Percentiles rank a stretch among this genome's conserved stretches.
Evolutionary conservation across 2,113 vertebrate species (phyloP).

Genomic region (Rhinolophus sinicus): DNA sequence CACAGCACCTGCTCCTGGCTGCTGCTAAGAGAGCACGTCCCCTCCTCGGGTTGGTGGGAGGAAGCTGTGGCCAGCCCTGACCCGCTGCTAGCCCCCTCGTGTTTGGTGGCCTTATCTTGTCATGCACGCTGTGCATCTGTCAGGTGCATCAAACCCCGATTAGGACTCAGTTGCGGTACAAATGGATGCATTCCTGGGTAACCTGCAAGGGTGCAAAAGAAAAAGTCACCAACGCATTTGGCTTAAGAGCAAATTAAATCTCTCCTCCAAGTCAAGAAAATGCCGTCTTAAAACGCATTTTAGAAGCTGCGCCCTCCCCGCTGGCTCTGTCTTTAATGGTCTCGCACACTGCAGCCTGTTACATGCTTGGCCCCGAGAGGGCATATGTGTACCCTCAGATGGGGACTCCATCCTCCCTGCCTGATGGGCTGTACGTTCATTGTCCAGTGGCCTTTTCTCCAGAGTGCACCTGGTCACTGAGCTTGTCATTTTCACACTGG

Average conservation of each 20-base stretch:
- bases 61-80: no score
- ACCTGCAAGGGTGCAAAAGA: fast-evolving
- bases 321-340: fast-evolving
- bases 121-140: fast-evolving
- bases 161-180: fast-evolving
- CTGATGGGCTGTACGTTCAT: fast-evolving
- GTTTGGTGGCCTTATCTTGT: fast-evolving
- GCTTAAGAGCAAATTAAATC: not conserved
- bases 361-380: fast-evolving
- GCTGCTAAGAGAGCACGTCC: no score
- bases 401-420: fast-evolving
- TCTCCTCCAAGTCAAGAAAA: not conserved
- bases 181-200: not conserved
- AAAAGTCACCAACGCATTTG: fast-evolving
- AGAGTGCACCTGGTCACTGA: fast-evolving
- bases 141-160: fast-evolving
- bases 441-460: no score
- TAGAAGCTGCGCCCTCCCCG: not conserved
- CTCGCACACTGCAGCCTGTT: fast-evolving
- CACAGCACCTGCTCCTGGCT: no score
- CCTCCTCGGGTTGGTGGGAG: fast-evolving
- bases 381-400: fast-evolving
- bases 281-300: fast-evolving
- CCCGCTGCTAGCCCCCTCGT: no score
- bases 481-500: not conserved